Evolutionary conservation across 2,888 invertebrate species (phyloP).

Genomic region (Amitus sp.): DNA sequence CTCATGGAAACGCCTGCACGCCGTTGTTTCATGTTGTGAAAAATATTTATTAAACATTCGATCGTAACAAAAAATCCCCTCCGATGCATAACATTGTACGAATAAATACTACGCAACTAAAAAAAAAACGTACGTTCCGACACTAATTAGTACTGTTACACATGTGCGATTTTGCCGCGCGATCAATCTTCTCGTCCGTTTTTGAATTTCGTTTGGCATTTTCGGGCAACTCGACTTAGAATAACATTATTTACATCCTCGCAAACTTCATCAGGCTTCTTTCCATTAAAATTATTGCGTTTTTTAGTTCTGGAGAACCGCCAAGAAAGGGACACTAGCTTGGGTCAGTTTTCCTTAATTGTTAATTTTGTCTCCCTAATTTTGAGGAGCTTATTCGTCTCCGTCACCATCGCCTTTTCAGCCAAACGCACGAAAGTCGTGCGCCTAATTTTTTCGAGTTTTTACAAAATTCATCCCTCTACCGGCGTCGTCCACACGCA

Average conservation of each 20-base stretch:
- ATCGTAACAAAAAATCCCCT: slow-evolving; percentile 47
- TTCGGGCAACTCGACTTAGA: slow-evolving; percentile 52
- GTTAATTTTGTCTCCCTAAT: no score
- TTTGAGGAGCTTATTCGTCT: slow-evolving; percentile 22
- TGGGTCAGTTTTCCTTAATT: no score
- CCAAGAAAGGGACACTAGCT: no score
- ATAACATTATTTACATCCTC: slow-evolving; percentile 58
- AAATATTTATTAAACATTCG: slow-evolving; percentile 53
- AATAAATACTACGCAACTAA: slow-evolving; percentile 63
- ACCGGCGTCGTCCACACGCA: slow-evolving; percentile 47
- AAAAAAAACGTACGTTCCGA: slow-evolving; percentile 47
- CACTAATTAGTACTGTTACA: slow-evolving; percentile 29
- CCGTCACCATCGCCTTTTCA: slow-evolving; percentile 54
- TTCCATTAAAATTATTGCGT: slow-evolving; percentile 25
- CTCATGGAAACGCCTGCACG: neutral
- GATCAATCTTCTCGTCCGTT: slow-evolving; percentile 27
- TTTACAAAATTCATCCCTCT: slow-evolving; percentile 48
- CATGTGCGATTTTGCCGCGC: slow-evolving; percentile 36
- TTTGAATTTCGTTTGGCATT: slow-evolving; percentile 47
- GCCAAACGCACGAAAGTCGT: slow-evolving; percentile 50
- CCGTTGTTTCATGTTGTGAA: neutral
- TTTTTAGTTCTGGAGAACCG: slow-evolving; percentile 5
- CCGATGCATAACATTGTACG: slow-evolving; percentile 50
- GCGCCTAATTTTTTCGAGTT: slow-evolving; percentile 45
- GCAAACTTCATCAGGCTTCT: slow-evolving; percentile 47